Percentiles rank a stretch among this genome's conserved stretches.
Evolutionary conservation across 1,140 invertebrate species (phyloP).

Genomic region (Drosophila melanogaster): Release_6_plus_ISO1_MT NT_033779.5:11198501-11199000

Average conservation of each 20-base stretch:
- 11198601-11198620: neutral
- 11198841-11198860: slow-evolving; percentile 61
- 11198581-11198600: neutral
- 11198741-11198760: slow-evolving; percentile 30
- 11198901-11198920: slow-evolving; percentile 77
- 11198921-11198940: slow-evolving; percentile 72
- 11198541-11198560: neutral
- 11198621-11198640: too few relatives aligned
- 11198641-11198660: neutral
- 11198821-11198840: slow-evolving; percentile 15
- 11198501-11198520: neutral
- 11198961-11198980: slow-evolving; percentile 37
- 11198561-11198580: too few relatives aligned
- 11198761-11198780: slow-evolving; percentile 77
- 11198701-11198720: slow-evolving; percentile 42
- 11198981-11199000: slow-evolving; percentile 4
- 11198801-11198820: slow-evolving; percentile 52
- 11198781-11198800: slow-evolving; percentile 53
- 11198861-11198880: slow-evolving; percentile 50
- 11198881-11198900: slow-evolving; percentile 72
- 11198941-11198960: slow-evolving; percentile 68
- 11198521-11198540: neutral
- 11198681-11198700: slow-evolving; percentile 58
- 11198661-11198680: slow-evolving; percentile 60
- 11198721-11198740: slow-evolving; percentile 39